phyloP scores from a whole-genome alignment of 2,888 invertebrate species.

The Germaria angustata region DNA sequence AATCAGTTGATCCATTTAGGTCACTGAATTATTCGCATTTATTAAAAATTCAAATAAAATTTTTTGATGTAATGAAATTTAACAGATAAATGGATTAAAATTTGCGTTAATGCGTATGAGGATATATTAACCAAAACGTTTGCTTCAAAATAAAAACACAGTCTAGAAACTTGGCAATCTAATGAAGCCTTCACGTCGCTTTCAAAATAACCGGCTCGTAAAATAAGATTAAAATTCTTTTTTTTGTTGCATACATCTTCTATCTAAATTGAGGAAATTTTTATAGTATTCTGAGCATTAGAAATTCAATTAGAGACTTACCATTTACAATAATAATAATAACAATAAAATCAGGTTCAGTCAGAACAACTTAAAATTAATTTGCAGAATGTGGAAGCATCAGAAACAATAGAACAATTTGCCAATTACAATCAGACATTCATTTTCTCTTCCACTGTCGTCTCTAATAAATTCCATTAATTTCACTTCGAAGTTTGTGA shows the following conservation, averaged over 20 bases:
- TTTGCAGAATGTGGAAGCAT: slow-evolving; percentile 33
- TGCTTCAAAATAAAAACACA: too few species aligned
- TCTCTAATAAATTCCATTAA: not conserved
- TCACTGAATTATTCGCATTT: too few species aligned
- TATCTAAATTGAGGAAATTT: not conserved
- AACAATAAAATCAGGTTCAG: slow-evolving; percentile 21
- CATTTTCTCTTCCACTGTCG: not conserved
- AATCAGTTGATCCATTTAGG: too few species aligned
- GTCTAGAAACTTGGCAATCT: too few species aligned
- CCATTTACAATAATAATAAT: slow-evolving; percentile 27
- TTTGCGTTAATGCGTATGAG: too few species aligned
- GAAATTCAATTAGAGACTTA: slow-evolving; percentile 48
- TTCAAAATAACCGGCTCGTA: not conserved
- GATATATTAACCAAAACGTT: too few species aligned
- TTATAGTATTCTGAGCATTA: not conserved
- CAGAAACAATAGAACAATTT: slow-evolving; percentile 56
- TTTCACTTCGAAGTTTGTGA: slow-evolving; percentile 4
- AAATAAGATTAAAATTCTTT: not conserved
- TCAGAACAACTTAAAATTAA: slow-evolving; percentile 43
- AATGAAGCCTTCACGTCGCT: not conserved
- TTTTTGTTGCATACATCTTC: not conserved
- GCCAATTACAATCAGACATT: not conserved
- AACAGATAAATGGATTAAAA: too few species aligned
- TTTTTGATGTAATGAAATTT: too few species aligned
- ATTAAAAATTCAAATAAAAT: too few species aligned